phyloP scores from a whole-genome alignment of 2,113 vertebrate species.

The Arvicanthis niloticus region DNA sequence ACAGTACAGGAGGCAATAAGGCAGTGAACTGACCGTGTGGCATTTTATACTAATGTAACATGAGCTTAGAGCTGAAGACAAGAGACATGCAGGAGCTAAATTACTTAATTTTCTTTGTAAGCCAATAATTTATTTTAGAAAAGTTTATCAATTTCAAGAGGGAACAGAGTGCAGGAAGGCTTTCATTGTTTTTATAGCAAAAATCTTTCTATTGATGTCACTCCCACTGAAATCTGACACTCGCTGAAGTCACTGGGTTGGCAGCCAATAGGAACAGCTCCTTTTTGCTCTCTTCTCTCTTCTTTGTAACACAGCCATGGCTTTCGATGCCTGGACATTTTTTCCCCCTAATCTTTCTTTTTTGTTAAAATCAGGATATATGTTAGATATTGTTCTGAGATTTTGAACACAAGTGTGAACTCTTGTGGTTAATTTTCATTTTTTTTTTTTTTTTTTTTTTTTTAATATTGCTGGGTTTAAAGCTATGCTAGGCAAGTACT shows the following conservation, averaged over 20 bases:
- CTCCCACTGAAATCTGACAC: background rate
- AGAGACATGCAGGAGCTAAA: background rate
- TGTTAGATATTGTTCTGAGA: background rate
- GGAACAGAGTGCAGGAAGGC: too few relatives aligned
- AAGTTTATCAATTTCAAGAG: background rate
- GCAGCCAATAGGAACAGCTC: background rate
- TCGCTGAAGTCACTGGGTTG: background rate
- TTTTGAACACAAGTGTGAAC: background rate
- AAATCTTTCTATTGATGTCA: background rate
- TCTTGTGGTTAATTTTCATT: background rate
- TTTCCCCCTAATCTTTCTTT: too few relatives aligned
- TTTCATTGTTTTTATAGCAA: background rate
- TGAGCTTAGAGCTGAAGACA: background rate
- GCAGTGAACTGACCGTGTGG: background rate
- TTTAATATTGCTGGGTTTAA: background rate
- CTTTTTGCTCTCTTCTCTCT: rapidly evolving
- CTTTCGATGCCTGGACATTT: background rate
- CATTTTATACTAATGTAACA: too few relatives aligned
- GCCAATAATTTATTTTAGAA: background rate
- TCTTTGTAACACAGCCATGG: background rate
- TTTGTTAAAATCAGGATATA: background rate
- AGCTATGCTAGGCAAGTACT: background rate
- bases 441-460: background rate
- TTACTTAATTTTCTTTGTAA: background rate
- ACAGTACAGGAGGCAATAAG: background rate